phyloP scores from a whole-genome alignment of 2,113 vertebrate species.

The Tamias sibiricus region DNA sequence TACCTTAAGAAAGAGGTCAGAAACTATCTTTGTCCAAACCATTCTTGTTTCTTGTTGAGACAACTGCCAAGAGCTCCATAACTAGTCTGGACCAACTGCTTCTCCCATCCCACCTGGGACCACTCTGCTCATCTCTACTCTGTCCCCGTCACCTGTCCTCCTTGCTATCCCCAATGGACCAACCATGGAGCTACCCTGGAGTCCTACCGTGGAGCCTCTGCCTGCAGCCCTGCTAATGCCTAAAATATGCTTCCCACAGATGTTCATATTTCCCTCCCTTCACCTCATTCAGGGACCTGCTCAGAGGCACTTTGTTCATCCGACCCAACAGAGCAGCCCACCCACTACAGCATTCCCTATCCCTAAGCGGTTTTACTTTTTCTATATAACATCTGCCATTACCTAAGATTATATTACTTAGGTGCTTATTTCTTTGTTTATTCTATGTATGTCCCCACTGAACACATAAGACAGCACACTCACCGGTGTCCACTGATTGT shows the following conservation, averaged over 20 bases:
- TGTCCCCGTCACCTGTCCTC: neutral
- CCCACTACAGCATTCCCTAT: neutral
- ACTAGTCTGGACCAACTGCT: neutral
- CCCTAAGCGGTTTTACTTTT: neutral
- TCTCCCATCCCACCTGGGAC: neutral
- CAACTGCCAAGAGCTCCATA: neutral
- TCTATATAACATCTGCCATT: neutral
- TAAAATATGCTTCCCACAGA: neutral
- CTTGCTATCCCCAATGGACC: neutral
- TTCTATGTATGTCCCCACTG: neutral
- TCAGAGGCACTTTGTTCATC: neutral
- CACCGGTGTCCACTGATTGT: too few relatives aligned
- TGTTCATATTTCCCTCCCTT: neutral
- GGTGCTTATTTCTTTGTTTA: neutral
- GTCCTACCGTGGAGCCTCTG: neutral
- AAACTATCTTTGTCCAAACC: neutral
- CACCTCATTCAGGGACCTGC: neutral
- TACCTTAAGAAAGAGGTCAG: neutral
- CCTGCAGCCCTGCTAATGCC: fast-evolving
- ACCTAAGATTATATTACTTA: too few relatives aligned
- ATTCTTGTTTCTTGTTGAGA: neutral
- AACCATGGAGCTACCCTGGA: neutral
- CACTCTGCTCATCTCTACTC: neutral
- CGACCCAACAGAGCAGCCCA: neutral
- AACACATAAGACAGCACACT: neutral